Evolutionary conservation across 2,888 invertebrate genomes (phyloP), one percentile per base, ranked within the genome.

Genomic region (Terebella lapidaria): DNA sequence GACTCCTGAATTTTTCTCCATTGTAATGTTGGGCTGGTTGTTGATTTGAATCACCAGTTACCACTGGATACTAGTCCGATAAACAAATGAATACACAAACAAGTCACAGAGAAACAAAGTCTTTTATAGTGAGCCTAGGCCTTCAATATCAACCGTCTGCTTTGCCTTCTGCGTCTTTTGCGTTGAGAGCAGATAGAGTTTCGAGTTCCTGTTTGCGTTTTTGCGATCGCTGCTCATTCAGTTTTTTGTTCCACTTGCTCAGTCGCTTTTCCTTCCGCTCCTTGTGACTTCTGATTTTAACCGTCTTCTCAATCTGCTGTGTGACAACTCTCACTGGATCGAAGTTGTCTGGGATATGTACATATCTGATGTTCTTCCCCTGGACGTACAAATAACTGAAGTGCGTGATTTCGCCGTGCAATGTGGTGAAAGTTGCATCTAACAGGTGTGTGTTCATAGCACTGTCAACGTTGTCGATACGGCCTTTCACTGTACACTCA

Each of bases 331-430:
- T 60, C 51, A 67, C 64, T 58, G 76, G 74, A 55, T 77, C 66
- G 3, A 78, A 63, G 56, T 75, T 69, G 59, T 77, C 75, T n/a
- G 77, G 77, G 27, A 77, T 72, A 49, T 76, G 74, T 1, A 78
- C 77, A 70, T 70, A 76, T 26, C 77, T 64, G 18, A 78, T 72
- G 29, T 72, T 71, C 30, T 60, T 63, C 24, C 76, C 76, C 59
- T 70, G 70, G 18, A 78, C 70, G 65, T 66, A 76, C 55, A 75
- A 75, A 27, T 25, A 46, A 10, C 56, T 47, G 58, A 55, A 65
- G 22, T 15, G n/a, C 1, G 29, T 20, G 2, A 26, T 20, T 4
- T 30, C 28, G 3, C 59, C 61, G 1, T 15, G 25, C 15, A 47
- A 20, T 2, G 66, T 62, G 47, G 60, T 71, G 54, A 71, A 71